Evolutionary conservation across 2,888 invertebrate species (phyloP).

Genomic region (Chesias legatella): DNA sequence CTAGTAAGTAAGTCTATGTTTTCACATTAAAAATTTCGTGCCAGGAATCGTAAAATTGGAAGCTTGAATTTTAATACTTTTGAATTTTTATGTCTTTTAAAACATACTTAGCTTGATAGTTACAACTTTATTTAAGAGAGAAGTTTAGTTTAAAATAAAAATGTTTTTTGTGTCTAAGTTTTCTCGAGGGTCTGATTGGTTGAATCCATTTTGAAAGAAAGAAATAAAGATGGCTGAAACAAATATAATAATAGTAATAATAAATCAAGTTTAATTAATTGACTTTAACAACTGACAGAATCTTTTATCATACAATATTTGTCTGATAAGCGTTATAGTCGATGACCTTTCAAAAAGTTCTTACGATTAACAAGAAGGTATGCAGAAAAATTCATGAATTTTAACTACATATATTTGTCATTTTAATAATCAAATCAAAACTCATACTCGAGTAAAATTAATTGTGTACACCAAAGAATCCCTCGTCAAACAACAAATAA

Average conservation of each 20-base stretch:
- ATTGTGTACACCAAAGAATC: constrained; percentile 5
- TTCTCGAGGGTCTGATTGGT: too few relatives aligned
- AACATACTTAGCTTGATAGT: constrained; percentile 16
- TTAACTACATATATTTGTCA: neutral
- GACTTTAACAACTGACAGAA: too few relatives aligned
- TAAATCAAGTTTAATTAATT: too few relatives aligned
- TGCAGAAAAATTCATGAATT: too few relatives aligned
- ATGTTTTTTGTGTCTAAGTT: too few relatives aligned
- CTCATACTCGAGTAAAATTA: constrained; percentile 8
- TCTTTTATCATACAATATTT: too few relatives aligned
- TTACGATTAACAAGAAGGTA: too few relatives aligned
- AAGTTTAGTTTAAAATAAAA: constrained; percentile 18
- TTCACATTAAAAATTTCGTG: constrained; percentile 47
- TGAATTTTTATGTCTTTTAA: constrained; percentile 34
- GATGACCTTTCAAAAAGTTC: too few relatives aligned
- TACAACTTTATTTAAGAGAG: constrained; percentile 13
- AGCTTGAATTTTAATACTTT: constrained; percentile 35
- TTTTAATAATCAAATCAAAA: constrained; percentile 10
- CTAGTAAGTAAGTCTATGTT: constrained; percentile 39
- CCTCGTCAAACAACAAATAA: constrained; percentile 21
- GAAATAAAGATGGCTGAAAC: too few relatives aligned
- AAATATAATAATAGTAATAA: too few relatives aligned
- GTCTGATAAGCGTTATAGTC: too few relatives aligned
- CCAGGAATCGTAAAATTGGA: constrained; percentile 37
- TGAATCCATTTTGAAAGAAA: too few relatives aligned